Evolutionary conservation across 2,888 invertebrate genomes (phyloP), one percentile per base, ranked within the genome.

Genomic region (Pachymerium ferrugineum): DNA sequence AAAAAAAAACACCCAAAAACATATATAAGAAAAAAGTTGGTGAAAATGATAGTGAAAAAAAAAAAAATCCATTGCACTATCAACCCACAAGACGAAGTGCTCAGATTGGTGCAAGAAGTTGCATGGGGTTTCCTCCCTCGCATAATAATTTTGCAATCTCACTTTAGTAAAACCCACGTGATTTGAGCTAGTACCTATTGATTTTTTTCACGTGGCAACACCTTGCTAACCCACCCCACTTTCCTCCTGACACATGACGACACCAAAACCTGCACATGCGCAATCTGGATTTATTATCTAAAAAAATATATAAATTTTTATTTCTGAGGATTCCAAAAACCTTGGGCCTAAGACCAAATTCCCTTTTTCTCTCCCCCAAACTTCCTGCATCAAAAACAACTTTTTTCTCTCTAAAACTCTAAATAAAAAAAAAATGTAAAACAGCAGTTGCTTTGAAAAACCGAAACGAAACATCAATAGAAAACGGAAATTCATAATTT

Each of bases 201-300:
- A 47, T 47, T 47, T 47, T 47, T 47, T 47, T 47, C 47, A 47
- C 47, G 22, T 47, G 47, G 47, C 47, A 16, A 47, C 47, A 47
- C 47, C 47, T 47, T 47, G 47, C 47, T 47, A 47, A 47, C 47
- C 47, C 22, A 22, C 47, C 16, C 47, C 47, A 47, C 19, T 47
- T 47, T 6, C 47, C 47, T 16, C 19, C n/a, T 14, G 47, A 19
- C 47, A 47, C 22, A 16, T 16, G 47, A n/a, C 47, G 47, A 47
- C 47, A 47, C 47, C n/a, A 16, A 3, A 16, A 14, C 3, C 47
- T 16, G 47, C 47, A 16, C 47, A 47, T 47, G 47, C 47, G 47
- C n/a, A 47, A 47, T 3, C 8, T 3, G 19, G 22, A 16, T 22
- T 47, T 19, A 47, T 19, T 22, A 8, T 19, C 10, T 19, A 47